A percentile compares a stretch with the other conserved stretches of the same genome.
phyloP scores from a whole-genome alignment of 2,113 vertebrate species.

The Erpornis zantholeuca region DNA sequence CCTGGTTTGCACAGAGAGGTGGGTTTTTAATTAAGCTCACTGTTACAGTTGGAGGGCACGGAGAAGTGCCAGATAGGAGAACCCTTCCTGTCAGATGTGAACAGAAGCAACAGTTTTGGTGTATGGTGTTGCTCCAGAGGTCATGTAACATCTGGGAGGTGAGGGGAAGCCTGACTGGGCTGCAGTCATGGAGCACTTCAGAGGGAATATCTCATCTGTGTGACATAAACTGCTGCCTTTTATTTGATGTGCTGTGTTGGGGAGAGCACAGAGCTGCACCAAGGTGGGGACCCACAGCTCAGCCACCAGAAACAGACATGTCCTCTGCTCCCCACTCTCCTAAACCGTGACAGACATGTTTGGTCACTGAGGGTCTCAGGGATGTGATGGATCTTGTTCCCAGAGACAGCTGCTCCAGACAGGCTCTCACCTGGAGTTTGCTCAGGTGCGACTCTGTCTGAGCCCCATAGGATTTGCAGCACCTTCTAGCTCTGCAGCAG shows the following conservation, averaged over 20 bases:
- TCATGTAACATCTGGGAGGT: not conserved
- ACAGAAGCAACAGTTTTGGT: not conserved
- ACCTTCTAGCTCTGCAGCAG: not conserved
- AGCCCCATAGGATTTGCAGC: not conserved
- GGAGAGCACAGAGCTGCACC: not conserved
- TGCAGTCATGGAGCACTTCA: not conserved
- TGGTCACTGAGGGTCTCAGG: rapidly evolving
- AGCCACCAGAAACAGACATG: rapidly evolving
- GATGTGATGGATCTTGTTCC: not conserved
- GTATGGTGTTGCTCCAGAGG: not conserved
- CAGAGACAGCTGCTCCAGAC: not conserved
- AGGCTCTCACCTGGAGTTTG: not conserved
- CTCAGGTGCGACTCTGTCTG: rapidly evolving
- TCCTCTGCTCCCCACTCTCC: not conserved
- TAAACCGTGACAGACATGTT: rapidly evolving
- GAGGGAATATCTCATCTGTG: not conserved
- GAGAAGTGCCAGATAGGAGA: not conserved
- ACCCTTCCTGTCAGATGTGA: not conserved
- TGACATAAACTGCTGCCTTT: not conserved
- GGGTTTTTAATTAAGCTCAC: not conserved
- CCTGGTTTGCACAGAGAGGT: not conserved
- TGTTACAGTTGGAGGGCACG: not conserved
- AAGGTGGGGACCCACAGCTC: not conserved
- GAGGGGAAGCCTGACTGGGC: not conserved
- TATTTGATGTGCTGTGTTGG: not conserved